These are phyloP conservation scores for Machimus rusticus DNA, from an alignment of 2,888 invertebrate genomes.

Conservation along the genomic window DNA sequence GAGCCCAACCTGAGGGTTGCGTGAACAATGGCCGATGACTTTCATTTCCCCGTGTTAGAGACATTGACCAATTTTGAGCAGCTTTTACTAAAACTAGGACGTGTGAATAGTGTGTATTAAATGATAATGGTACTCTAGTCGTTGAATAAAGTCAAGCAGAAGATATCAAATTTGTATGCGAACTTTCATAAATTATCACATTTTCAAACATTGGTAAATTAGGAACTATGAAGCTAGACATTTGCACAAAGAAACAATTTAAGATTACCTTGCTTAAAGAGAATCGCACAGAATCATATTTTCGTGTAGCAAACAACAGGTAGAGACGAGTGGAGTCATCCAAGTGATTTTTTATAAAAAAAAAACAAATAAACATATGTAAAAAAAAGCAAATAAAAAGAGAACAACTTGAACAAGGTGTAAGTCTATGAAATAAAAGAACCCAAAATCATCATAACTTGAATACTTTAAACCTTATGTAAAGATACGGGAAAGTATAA, in stretches of 20 bases:
- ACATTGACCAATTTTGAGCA: constrained; percentile 24
- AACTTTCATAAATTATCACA: constrained; percentile 27
- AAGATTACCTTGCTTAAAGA: constrained; percentile 11
- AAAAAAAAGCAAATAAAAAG: constrained; percentile 9
- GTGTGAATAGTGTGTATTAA: constrained; percentile 14
- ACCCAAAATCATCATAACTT: neutral
- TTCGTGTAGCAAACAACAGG: constrained; percentile 8
- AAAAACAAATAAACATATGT: neutral
- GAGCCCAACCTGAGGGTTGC: neutral
- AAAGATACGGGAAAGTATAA: constrained; percentile 31
- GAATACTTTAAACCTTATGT: constrained; percentile 31
- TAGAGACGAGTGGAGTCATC: neutral
- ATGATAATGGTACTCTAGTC: neutral
- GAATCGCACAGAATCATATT: constrained; percentile 35
- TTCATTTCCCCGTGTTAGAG: neutral
- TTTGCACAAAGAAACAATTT: constrained; percentile 1
- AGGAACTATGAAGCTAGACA: neutral
- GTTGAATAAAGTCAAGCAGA: neutral
- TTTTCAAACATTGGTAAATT: constrained; percentile 14
- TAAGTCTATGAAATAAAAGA: constrained; percentile 1
- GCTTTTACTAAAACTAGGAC: neutral
- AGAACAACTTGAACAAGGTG: constrained; percentile 5
- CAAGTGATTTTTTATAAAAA: constrained; percentile 22
- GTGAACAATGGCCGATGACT: neutral
- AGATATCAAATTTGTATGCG: constrained; percentile 29